A percentile compares a stretch with the other conserved stretches of the same genome.
These are phyloP conservation scores for Trachythela sp. DNA, from an alignment of 64 coral and sea anemone species.

Conservation along the genomic window DNA sequence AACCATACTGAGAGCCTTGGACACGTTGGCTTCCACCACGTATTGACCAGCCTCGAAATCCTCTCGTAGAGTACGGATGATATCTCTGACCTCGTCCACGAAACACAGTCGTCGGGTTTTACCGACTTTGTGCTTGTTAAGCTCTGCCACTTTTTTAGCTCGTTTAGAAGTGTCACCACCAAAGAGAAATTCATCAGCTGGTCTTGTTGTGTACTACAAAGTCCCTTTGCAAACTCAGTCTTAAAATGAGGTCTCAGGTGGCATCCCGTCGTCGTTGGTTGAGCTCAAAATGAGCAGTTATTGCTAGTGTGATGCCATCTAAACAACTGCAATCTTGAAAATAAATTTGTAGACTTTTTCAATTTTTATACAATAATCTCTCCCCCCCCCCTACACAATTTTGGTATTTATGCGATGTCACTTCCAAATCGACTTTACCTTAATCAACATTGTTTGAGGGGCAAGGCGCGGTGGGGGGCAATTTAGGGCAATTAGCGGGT, in stretches of 20 bases:
- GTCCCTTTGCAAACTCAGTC: slow-evolving; percentile 4
- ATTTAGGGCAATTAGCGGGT: no score
- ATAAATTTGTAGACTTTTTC: no score
- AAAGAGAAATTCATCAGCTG: background rate
- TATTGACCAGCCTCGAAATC: background rate
- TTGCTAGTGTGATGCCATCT: background rate
- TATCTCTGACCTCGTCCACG: slow-evolving; percentile 10
- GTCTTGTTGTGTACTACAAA: background rate
- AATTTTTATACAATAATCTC: no score
- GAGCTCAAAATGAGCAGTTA: background rate
- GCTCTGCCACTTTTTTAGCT: background rate
- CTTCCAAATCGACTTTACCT: no score
- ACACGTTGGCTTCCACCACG: background rate
- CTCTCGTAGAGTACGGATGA: background rate
- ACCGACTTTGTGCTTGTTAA: background rate
- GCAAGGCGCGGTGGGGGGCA: no score
- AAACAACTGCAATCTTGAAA: no score
- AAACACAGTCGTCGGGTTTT: background rate
- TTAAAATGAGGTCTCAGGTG: background rate
- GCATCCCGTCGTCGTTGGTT: background rate
- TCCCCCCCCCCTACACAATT: no score
- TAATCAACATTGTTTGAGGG: no score
- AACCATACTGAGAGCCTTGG: background rate
- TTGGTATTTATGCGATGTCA: no score
- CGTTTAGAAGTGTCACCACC: background rate